Base-by-base conservation (phyloP, 2,888 invertebrate genomes). In the Platycnemis pennipes region DNA sequence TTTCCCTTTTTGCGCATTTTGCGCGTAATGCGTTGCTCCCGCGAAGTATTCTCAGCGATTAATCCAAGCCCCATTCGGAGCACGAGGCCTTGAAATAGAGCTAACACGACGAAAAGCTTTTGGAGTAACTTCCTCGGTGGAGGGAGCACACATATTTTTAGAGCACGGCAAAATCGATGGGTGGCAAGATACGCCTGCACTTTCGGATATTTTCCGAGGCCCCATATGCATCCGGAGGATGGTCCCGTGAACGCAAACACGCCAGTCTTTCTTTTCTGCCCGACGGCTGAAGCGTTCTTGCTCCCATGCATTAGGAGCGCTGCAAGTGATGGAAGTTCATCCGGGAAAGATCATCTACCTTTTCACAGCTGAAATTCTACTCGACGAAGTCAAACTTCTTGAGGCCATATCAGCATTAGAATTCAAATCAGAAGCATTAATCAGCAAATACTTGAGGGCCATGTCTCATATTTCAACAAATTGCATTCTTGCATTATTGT, bases 11-110 rank as follows among this genome's bases (percentile, higher is more conserved):
- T 91, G 63, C 69, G 22, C 91, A 26, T 87, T 37, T 46, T 45
- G 87, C n/a, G 46, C 87, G 45, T 45, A 87, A 87, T 46, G 87
- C n/a, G 46, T 87, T 87, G 77, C 45, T 16, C 69, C 42, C 3
- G 44, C n/a, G 69, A 91, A 87, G 63, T 63, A 44, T 63, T 91
- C 69, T 69, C 44, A 22, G 42, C 91, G 56, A 91, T 91, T 63
- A 63, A 91, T 91, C 44, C 26, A n/a, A 63, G n/a, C 63, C 44
- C 44, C 44, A 44, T 63, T n/a, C 42, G 44, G 42, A 42, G 53
- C 37, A 22, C 11, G 37, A 89, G 77, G 31, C 45, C 42, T 89
- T 53, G 53, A 37, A 53, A 26, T 37, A 22, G 37, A 89, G 77
- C 77, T 77, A 37, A 77, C 77, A 37, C 31, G 88, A 37, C 0